These are phyloP conservation scores for Hyposoter didymator DNA, from an alignment of 2,888 invertebrate species.

Conservation along the genomic window DNA sequence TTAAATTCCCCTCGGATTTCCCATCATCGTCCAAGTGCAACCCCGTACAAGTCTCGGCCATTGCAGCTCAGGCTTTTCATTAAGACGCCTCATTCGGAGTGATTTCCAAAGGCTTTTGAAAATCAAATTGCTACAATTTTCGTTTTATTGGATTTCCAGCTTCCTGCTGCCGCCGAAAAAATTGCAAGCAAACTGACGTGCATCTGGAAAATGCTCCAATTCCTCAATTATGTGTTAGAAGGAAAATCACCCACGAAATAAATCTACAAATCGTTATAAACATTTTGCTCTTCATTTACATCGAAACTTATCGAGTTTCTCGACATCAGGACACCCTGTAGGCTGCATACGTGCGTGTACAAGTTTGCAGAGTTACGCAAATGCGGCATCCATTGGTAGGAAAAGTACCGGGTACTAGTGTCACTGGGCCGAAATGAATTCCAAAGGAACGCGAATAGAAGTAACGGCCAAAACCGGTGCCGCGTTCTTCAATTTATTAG, in stretches of 20 bases:
- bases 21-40: conserved; percentile 25
- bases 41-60: conserved; percentile 17
- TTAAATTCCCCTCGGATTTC: conserved; percentile 28
- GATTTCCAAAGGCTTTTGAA: not conserved
- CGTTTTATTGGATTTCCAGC: not conserved
- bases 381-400: not conserved
- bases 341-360: not conserved
- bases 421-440: not conserved
- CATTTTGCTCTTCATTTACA: not conserved
- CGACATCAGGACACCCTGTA: not conserved
- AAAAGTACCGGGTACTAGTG: not conserved
- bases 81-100: not conserved
- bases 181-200: not conserved
- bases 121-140: not conserved
- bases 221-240: not conserved
- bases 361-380: not conserved
- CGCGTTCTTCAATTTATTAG: not conserved
- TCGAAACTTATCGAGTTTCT: not conserved
- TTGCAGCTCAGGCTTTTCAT: conserved; percentile 21
- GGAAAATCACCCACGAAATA: not conserved
- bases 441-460: not conserved
- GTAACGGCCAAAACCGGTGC: not conserved
- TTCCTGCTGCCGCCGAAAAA: not conserved
- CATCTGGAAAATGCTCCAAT: not conserved
- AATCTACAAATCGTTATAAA: not conserved